Evolutionary conservation across 2,888 invertebrate species (phyloP).

Genomic region (Phasia obesa): DNA sequence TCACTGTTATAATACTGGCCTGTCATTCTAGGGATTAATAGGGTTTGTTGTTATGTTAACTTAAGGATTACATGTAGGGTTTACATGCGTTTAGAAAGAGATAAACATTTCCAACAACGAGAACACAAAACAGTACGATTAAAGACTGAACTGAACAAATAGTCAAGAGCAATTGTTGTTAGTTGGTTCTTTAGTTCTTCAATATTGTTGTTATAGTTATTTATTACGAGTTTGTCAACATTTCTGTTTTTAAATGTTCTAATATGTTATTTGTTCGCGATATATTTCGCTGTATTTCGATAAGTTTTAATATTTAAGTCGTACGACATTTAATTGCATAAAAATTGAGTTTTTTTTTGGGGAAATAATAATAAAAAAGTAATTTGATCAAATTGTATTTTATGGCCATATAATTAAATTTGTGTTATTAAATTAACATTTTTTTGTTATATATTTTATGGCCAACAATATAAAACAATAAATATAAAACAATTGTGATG

Average conservation of each 20-base stretch:
- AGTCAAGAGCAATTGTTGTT: background rate
- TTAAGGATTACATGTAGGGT: conserved; percentile 59
- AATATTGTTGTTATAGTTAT: no score
- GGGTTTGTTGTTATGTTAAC: conserved; percentile 60
- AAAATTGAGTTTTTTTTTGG: no score
- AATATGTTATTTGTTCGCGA: no score
- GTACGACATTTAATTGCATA: no score
- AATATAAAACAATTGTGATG: conserved; percentile 33
- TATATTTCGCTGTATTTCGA: no score
- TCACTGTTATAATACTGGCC: conserved; percentile 32
- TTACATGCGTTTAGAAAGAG: conserved; percentile 25
- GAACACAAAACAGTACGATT: background rate
- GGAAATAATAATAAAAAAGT: no score
- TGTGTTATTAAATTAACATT: conserved; percentile 30
- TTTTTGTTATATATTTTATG: conserved; percentile 18
- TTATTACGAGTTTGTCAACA: no score
- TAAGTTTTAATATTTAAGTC: no score
- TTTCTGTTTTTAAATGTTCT: no score
- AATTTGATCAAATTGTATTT: conserved; percentile 2
- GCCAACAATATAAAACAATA: no score
- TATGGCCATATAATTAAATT: conserved; percentile 27
- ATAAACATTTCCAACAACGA: conserved; percentile 23
- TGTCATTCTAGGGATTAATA: conserved; percentile 55
- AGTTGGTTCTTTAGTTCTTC: conserved; percentile 12
- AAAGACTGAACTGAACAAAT: background rate